Evolutionary conservation across 2,888 invertebrate genomes (phyloP), one percentile per base, ranked within the genome.

Genomic region (Drosophila quinaria): DNA sequence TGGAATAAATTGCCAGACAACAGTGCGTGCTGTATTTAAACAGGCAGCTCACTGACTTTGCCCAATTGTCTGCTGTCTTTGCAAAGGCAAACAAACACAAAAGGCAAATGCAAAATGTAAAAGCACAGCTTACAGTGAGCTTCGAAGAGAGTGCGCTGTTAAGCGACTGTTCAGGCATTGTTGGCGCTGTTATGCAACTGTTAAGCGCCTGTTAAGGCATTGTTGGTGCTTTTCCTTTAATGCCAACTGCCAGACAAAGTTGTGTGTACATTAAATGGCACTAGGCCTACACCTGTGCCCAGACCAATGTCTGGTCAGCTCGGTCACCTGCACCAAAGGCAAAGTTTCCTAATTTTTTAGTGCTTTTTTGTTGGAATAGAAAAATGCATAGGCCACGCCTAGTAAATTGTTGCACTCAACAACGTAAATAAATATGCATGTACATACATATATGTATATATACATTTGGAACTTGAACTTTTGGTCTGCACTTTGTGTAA

Each of bases 1-100:
- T 80, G 76, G 89, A 86, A 89, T 86, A 90, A 86, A 84, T 76
- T 78, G 84, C 65, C 71, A 87, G 73, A 85, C 88, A 76, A 67
- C 75, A 49, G 78, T 81, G 81, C 87, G 74, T 76, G 65, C 87
- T 71, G 87, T 90, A 86, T 86, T 86, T 90, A 90, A 86, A 87
- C 71, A 64, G 54, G 31, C 37, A 58, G 63, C 77, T n/a, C 46
- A 37, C 56, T 74, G 81, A 25, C 72, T 78, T 80, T 76, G 64
- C 67, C 47, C 47, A 49, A 35, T 52, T 65, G 64, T 61, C 64
- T 68, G 60, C 63, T 86, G 83, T 44, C 64, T 65, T 67, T 71
- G 84, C 86, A 87, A 85, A 89, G 6, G 19, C 85, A 80, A 46
- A 58, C 3, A 13, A 50, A n/a, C 25, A 35, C 64, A 60, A 66